Evolutionary conservation across 1,140 invertebrate genomes (phyloP).

Genomic region (Sycophaga agraensis): DNA sequence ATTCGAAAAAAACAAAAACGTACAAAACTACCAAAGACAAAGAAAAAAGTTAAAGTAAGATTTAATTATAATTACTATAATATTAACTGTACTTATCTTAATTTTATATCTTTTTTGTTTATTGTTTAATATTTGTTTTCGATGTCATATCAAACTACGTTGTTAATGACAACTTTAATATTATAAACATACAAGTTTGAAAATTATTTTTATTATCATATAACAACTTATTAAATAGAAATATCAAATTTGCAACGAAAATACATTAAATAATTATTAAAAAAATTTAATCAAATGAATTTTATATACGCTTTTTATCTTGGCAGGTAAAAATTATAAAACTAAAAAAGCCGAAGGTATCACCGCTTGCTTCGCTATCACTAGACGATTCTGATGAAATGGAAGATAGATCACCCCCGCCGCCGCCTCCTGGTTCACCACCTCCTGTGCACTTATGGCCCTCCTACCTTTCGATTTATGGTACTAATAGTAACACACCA

Average conservation of each 20-base stretch:
- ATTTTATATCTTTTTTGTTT: too few species aligned
- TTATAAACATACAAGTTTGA: too few species aligned
- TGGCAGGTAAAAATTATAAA: slow-evolving; percentile 50
- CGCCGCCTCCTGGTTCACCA: slow-evolving; percentile 62
- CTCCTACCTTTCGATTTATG: slow-evolving; percentile 50
- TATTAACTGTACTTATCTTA: too few species aligned
- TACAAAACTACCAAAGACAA: slow-evolving; percentile 51
- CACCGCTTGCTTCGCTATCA: slow-evolving; percentile 46
- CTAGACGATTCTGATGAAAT: slow-evolving; percentile 57
- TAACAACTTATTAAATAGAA: too few species aligned
- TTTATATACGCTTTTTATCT: not conserved
- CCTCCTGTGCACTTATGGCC: slow-evolving; percentile 61
- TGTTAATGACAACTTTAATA: not conserved
- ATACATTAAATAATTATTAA: too few species aligned
- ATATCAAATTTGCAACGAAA: too few species aligned
- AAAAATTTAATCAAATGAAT: too few species aligned
- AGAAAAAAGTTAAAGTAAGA: slow-evolving; percentile 60
- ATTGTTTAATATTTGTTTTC: not conserved
- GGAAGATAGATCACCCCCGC: slow-evolving; percentile 60
- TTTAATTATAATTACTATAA: slow-evolving; percentile 45
- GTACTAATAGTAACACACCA: slow-evolving; percentile 24
- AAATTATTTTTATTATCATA: too few species aligned
- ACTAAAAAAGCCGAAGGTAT: slow-evolving; percentile 48
- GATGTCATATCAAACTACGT: not conserved
- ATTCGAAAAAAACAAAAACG: slow-evolving; percentile 55